Percentiles rank a stretch among this genome's conserved stretches.
These are phyloP conservation scores for Apoderus coryli DNA, from an alignment of 2,888 invertebrate genomes.

Conservation along the genomic window DNA sequence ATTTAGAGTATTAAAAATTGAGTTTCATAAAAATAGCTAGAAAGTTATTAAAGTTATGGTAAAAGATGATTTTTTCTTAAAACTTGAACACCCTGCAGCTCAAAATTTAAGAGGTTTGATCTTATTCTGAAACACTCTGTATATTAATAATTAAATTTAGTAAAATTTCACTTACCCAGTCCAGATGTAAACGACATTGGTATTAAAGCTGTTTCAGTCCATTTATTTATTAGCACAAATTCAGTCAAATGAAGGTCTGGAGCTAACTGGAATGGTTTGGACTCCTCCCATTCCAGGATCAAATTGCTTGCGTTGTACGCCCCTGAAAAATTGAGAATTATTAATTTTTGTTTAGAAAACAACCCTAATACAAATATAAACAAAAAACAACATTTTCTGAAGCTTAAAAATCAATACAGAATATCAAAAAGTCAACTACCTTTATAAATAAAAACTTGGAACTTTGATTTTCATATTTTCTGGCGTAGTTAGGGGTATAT, in stretches of 20 bases:
- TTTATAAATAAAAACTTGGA: too few species aligned
- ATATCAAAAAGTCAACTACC: too few species aligned
- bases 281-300: conserved; percentile 59
- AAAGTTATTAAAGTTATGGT: too few species aligned
- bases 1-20: too few species aligned
- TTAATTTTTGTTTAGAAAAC: neutral
- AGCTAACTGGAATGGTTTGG: conserved; percentile 58
- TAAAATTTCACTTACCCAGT: conserved; percentile 38
- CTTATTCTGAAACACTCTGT: neutral
- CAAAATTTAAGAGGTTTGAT: too few species aligned
- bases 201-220: conserved; percentile 57
- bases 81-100: too few species aligned
- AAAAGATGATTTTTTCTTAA: too few species aligned
- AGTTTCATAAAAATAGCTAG: too few species aligned
- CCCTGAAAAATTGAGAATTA: conserved; percentile 41
- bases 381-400: neutral
- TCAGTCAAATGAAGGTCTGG: conserved; percentile 67
- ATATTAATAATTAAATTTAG: too few species aligned
- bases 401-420: too few species aligned
- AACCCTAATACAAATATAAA: conserved; percentile 2
- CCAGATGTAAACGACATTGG: conserved; percentile 49
- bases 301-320: conserved; percentile 67
- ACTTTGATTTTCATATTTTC: too few species aligned
- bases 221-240: conserved; percentile 54
- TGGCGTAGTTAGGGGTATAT: too few species aligned